Base-by-base conservation (phyloP, 2,113 vertebrate genomes). In the Crypturellus undulatus region DNA sequence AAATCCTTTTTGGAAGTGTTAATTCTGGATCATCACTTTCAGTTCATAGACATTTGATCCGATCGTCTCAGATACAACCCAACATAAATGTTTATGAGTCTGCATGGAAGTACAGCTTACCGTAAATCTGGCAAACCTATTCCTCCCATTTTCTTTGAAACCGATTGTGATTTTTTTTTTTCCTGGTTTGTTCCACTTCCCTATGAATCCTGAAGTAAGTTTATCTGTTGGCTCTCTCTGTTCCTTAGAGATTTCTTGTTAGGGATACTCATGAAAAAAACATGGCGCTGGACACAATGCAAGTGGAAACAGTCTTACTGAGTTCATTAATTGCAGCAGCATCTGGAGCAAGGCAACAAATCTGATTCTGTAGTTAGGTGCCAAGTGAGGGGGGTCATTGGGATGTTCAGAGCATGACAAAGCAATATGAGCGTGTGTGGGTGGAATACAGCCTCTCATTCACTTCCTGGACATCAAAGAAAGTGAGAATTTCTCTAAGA, bases 111-210 rank as follows among this genome's bases (percentile, higher is more conserved):
- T 77, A 59, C 9, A 79, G 6, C 76, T 92, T 65, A 54, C 20
- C 30, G 73, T 93, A 78, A 87, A 89, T 84, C 81, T 47, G 40
- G 51, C 56, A 73, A 94, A 59, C 14, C 7, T 70, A 18, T 91
- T 89, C 36, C 30, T 95, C 36, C n/a, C 11, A 30, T 67, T 95
- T 94, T 90, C 63, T 63, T 93, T 51, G 81, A 69, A 49, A 62
- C 3, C 17, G 13, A 26, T 51, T 24, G 14, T 56, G 65, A 84
- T 87, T 93, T 87, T 69, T 83, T 73, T 92, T 78, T 78, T 63
- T 89, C 16, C 19, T 84, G 6, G 6, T 45, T 94, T 45, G 32
- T 89, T 80, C 25, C 9, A 62, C 2, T 86, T 93, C 75, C 49
- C 40, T 63, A 38, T 6, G 36, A 24, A 43, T 62, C 43, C 65